Conservation (phyloP, 1,140 invertebrate genomes). For the Brachionus rotundiformis region DNA sequence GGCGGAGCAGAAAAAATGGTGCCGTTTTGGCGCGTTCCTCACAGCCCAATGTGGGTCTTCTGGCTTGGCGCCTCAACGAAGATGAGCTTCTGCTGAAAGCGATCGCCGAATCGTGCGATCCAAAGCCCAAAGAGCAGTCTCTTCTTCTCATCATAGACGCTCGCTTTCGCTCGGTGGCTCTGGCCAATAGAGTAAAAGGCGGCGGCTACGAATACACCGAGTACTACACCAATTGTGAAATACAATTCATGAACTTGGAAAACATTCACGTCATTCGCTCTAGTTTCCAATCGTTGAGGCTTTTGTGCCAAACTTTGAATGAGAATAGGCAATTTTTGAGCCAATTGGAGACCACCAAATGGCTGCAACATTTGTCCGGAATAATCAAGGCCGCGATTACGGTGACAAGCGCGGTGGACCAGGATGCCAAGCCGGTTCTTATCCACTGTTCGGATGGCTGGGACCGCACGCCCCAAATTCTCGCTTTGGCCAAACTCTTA, state of each 20-base stretch:
- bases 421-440: conserved; percentile 67
- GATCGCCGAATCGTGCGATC: conserved; percentile 75
- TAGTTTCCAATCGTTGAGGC: conserved; percentile 66
- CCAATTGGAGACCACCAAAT: conserved; percentile 78
- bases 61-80: conserved; percentile 82
- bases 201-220: conserved; percentile 91
- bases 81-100: conserved; percentile 84
- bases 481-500: conserved; percentile 83
- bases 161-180: conserved; percentile 86
- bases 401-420: neutral
- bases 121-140: conserved; percentile 53
- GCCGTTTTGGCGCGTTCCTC: conserved; percentile 87
- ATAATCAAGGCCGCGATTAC: conserved; percentile 77
- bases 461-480: conserved; percentile 92
- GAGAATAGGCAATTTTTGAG: conserved; percentile 38
- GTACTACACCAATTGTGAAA: conserved; percentile 88
- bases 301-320: conserved; percentile 67
- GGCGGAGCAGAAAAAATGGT: conserved; percentile 80
- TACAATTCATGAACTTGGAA: conserved; percentile 92
- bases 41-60: conserved; percentile 88
- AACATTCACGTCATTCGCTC: conserved; percentile 93
- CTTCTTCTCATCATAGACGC: conserved; percentile 92
- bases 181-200: conserved; percentile 89
- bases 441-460: conserved; percentile 96
- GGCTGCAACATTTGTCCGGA: conserved; percentile 83